Base-by-base conservation (phyloP, 2,797 vertebrate species). In the Lacerta bilineata region DNA sequence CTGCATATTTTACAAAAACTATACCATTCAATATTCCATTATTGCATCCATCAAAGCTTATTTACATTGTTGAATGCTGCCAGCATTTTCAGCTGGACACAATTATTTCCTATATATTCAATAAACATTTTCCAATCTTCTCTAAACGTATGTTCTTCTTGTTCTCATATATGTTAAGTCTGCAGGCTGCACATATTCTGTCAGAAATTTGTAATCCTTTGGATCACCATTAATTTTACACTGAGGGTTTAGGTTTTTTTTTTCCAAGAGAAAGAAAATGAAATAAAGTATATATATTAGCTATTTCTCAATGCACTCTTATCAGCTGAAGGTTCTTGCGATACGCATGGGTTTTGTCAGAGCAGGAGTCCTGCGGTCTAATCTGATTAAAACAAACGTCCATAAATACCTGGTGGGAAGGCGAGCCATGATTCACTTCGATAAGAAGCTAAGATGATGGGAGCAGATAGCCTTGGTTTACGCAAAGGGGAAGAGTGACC, bases 401-500 rank as follows among this genome's bases (percentile, higher is more conserved):
- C 86, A 72, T 79, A 92, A 91, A 94, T 89, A 87, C 92, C 87
- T 93, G 86, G 89, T 85, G 92, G 93, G 93, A 90, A 85, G 74
- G 87, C 89, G 66, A 81, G 66, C 92, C 76, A 64, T 87, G 93
- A 88, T 91, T 94, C 83, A 82, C 86, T 55, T 86, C 43, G 89
- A 89, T 85, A 59, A 89, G 83, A 90, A 74, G 74, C 69, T 33
- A 25, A 85, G 88, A 90, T 66, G 89, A 90, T 83, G 87, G 66
- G 69, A 82, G 72, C 64, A 92, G 92, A 83, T 95, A 93, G 93
- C 88, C 94, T 92, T 90, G 85, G 93, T 91, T 92, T 89, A 77
- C 72, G 86, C 90, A 92, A 91, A 90, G 84, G 83, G 87, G 86
- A 93, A 93, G 90, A 82, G 86, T 86, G 91, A 91, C 89, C 82